Percentiles rank a stretch among this genome's conserved stretches.
Conservation (phyloP, 53 echinoderm and acorn worm genomes). For the Holothuria leucospilota region DNA sequence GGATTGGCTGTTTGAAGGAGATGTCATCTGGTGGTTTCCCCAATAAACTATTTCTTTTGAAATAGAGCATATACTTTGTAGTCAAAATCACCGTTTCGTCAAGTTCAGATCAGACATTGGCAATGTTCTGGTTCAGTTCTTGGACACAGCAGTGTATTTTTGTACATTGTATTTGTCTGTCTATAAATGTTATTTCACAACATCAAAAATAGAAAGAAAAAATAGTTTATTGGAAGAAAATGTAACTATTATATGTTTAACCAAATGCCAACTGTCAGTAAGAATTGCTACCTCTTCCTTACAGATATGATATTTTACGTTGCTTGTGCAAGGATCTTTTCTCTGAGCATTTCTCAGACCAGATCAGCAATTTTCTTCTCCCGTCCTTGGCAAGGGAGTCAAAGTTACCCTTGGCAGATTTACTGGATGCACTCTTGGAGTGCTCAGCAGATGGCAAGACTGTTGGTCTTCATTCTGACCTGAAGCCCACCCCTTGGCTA, state of each 20-base stretch:
- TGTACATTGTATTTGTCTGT: too few species aligned
- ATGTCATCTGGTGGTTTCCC: too few species aligned
- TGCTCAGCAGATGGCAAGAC: slow-evolving; percentile 40
- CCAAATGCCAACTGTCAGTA: neutral
- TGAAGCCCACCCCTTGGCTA: slow-evolving; percentile 85
- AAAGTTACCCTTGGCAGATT: slow-evolving; percentile 61
- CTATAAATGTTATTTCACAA: too few species aligned
- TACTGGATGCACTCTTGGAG: slow-evolving; percentile 74
- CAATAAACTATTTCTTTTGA: too few species aligned
- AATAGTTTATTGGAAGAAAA: neutral
- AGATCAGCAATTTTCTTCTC: slow-evolving; percentile 85
- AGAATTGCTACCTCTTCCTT: neutral
- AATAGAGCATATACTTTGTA: too few species aligned
- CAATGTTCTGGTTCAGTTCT: too few species aligned
- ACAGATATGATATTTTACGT: slow-evolving; percentile 68
- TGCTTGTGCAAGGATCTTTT: slow-evolving; percentile 83
- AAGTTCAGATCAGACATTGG: too few species aligned
- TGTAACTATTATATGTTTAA: neutral
- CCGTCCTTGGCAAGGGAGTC: slow-evolving; percentile 72
- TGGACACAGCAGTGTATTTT: too few species aligned
- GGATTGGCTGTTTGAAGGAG: too few species aligned
- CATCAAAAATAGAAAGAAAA: too few species aligned
- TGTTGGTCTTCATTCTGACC: slow-evolving; percentile 42
- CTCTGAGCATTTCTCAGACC: slow-evolving; percentile 82
- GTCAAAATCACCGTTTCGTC: too few species aligned